These are phyloP conservation scores for Piaya cayana DNA, from an alignment of 2,113 vertebrate genomes.

Conservation along the genomic window DNA sequence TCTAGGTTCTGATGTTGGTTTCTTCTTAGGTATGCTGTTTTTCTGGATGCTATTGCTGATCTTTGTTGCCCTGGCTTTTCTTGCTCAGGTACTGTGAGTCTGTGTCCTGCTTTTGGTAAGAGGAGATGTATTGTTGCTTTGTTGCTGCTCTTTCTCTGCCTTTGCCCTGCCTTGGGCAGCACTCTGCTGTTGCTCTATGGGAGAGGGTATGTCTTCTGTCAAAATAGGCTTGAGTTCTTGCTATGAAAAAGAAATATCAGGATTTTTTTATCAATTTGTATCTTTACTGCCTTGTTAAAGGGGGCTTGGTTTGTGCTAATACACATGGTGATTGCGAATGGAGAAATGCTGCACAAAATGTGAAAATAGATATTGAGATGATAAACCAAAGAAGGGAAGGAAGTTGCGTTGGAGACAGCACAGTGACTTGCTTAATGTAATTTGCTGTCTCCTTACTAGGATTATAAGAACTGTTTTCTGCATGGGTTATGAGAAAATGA, in stretches of 20 bases:
- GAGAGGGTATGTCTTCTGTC: rapidly evolving
- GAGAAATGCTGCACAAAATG: background rate
- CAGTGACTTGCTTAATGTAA: background rate
- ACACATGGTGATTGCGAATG: background rate
- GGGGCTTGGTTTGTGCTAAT: background rate
- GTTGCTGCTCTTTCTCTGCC: too few species aligned
- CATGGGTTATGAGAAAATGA: background rate
- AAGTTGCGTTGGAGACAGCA: background rate
- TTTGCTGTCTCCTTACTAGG: background rate
- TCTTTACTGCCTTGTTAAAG: background rate
- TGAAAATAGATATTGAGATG: background rate
- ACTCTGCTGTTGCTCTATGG: background rate
- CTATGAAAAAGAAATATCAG: background rate
- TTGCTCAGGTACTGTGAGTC: background rate
- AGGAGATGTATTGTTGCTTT: too few species aligned
- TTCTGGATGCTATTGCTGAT: rapidly evolving
- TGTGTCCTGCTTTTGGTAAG: background rate
- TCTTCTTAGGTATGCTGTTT: background rate
- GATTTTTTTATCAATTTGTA: background rate
- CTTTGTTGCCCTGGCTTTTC: rapidly evolving
- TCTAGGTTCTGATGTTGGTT: rapidly evolving
- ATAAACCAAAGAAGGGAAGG: background rate
- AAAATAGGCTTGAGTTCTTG: background rate
- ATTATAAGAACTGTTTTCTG: background rate
- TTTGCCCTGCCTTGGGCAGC: too few species aligned